These are phyloP conservation scores for Lepidonotus clava DNA, from an alignment of 2,888 invertebrate species.

Conservation along the genomic window DNA sequence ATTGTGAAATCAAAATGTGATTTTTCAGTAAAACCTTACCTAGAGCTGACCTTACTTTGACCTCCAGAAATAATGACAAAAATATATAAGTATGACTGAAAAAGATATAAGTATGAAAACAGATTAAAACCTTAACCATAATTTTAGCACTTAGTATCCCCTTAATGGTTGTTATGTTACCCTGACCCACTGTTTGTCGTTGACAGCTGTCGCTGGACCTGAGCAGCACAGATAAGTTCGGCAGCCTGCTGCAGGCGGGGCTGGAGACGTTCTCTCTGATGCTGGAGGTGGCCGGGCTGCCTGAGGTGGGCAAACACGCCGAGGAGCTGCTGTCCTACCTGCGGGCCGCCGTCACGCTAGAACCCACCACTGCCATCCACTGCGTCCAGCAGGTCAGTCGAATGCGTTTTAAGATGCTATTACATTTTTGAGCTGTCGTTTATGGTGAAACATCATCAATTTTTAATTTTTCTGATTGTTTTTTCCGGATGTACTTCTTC, in stretches of 20 bases:
- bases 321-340: constrained; percentile 91
- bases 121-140: no score
- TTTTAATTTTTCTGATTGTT: not conserved
- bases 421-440: not conserved
- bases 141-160: not conserved
- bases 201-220: constrained; percentile 78
- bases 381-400: constrained; percentile 87
- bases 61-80: no score
- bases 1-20: no score
- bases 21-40: no score
- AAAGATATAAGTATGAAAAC: no score
- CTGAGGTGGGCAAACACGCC: constrained; percentile 87
- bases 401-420: not conserved
- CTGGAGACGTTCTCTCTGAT: constrained; percentile 85
- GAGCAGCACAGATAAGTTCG: constrained; percentile 80
- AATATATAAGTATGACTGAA: no score
- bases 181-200: not conserved
- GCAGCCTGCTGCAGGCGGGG: constrained; percentile 80
- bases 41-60: no score
- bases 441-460: not conserved
- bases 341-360: constrained; percentile 86
- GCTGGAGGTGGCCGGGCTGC: constrained; percentile 78
- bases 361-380: constrained; percentile 86
- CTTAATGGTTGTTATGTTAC: not conserved
- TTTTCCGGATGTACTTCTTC: not conserved